Evolutionary conservation across 2,113 vertebrate species (phyloP).

Genomic region (Mystacornis crossleyi): DNA sequence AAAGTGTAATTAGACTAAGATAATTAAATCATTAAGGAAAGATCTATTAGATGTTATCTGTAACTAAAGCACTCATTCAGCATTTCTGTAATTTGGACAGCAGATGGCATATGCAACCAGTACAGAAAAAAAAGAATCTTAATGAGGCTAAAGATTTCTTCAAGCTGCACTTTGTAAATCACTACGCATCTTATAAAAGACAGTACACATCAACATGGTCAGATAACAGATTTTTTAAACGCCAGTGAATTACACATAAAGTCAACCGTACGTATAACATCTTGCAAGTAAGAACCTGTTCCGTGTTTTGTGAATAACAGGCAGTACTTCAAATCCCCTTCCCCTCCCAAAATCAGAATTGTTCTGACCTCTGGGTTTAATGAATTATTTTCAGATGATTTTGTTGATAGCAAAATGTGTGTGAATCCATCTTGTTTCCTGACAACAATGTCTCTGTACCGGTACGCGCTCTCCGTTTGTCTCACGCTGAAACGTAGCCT

Average conservation of each 20-base stretch:
- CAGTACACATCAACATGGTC: not conserved
- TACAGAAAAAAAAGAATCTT: not conserved
- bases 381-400: constrained; percentile 95
- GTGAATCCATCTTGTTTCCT: constrained; percentile 98
- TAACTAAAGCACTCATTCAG: not conserved
- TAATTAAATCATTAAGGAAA: constrained; percentile 4
- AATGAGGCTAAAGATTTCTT: not conserved
- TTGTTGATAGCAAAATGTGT: constrained; percentile 95
- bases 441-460: constrained; percentile 96
- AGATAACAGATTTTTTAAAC: not conserved
- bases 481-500: constrained; percentile 93
- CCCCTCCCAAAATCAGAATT: not conserved
- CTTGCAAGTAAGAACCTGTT: not conserved
- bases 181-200: not conserved
- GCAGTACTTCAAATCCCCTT: not conserved
- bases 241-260: not conserved
- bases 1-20: not conserved
- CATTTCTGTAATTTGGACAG: constrained; percentile 70
- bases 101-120: constrained; percentile 75
- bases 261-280: not conserved
- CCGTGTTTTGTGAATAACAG: not conserved
- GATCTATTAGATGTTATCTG: not conserved
- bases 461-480: constrained; percentile 95
- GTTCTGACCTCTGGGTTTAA: constrained; percentile 90
- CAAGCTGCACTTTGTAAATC: not conserved